Evolutionary conservation across 1,140 invertebrate species (phyloP), one percentile per base, ranked within the genome.

Genomic region (Tetramorium alpestre): DNA sequence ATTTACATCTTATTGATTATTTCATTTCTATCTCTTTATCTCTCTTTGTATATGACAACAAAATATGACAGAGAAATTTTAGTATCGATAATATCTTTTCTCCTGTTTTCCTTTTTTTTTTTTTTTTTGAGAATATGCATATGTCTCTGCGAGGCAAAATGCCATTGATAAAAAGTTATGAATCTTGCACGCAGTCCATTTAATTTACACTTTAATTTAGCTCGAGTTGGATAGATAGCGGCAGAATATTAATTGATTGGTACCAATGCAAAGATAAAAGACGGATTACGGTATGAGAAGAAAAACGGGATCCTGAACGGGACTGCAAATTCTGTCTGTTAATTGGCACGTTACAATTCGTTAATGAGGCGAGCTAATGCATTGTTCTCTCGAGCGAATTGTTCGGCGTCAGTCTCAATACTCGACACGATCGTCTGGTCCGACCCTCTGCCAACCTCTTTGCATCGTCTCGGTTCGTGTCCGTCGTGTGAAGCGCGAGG

Each of bases 301-400:
- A 28, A 82, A 82, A 82, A 73, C 73, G 67, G 80, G 11, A 58
- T 28, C 3, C 44, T n/a, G 18, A 16, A 18, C 18, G 18, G 51
- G 33, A 51, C 62, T 16, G 64, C 54, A 76, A 38, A 22, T 73
- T 89, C 62, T 64, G 62, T 75, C 82, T 54, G 51, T 16, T 91
- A 88, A 92, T 92, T 91, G 90, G 85, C 85, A 72, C 67, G 80
- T 90, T 90, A 75, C 87, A 80, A 73, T 91, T 90, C 75, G 80
- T 90, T 91, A 92, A 91, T 90, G 91, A 92, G 88, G 84, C 78
- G 62, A 77, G 80, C 65, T 89, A 89, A 89, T 91, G 85, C 81
- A 91, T 91, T 89, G 90, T 91, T 89, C 82, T 28, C n/a, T 22
- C 28, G 76, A 70, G 8, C 69, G 69, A 41, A 58, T 65, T n/a